Evolutionary conservation across 2,797 vertebrate species (phyloP), one percentile per base, ranked within the genome.

Genomic region (Hypotaenidia okinawae): DNA sequence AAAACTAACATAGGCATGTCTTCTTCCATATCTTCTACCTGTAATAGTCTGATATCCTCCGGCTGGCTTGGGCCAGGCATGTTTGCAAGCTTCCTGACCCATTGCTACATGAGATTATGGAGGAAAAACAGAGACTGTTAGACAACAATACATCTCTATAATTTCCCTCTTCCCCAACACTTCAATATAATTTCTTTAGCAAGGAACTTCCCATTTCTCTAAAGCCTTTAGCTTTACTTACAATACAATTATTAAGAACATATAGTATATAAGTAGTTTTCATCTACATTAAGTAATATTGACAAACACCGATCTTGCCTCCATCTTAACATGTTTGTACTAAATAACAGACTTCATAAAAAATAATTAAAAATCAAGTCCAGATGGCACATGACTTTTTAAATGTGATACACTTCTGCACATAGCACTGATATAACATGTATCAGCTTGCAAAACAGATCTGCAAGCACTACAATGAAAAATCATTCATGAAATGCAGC

Each of bases 81-180:
- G 75, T 94, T 98, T 98, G 84, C 96, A 97, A 80, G 96, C 97
- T 96, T 98, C 97, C 96, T 98, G 98, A 96, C 98, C 98, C 98
- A 98, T 98, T 91, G 81, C 98, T 98, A 83, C 23, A 79, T 84
- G 15, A 76, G 17, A 93, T 62, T 19, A 62, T 14, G 7, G 8
- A 62, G 4, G 11, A 58, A 58, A 88, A 23, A 72, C 3, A 79
- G 35, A 82, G 35, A 52, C 2, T 7, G 3, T 92, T n/a, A 92
- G 25, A 52, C 9, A 91, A 69, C 11, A 82, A 9, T 3, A 37
- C 4, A 8, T 37, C 33, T 84, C 75, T 10, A 11, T 5, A 70
- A 57, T 57, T 61, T 23, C 14, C 7, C 16, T 64, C 33, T 22
- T 80, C 37, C 21, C 7, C 18, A 88, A 52, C 17, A 69, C 6